Base-by-base conservation (phyloP, 2,888 invertebrate species). In the Adela reaumurella region DNA sequence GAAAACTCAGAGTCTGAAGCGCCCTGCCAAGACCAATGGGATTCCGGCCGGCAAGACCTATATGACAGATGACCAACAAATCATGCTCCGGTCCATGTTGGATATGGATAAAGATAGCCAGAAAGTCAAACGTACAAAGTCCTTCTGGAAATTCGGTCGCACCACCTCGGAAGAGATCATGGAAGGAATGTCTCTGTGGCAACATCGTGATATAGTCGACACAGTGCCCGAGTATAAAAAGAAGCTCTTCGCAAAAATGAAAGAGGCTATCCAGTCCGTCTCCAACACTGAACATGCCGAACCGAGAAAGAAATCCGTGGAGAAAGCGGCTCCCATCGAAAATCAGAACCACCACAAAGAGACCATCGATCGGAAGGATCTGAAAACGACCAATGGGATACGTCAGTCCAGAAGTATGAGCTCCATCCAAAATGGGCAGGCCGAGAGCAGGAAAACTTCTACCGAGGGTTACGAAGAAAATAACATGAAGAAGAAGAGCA, bases 171-270 rank as follows among this genome's bases (percentile, higher is more conserved):
- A 83, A 57, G 91, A 92, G 52, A 90, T 92, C 47, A 76, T 92
- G 59, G 91, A 91, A 59, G 92, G 92, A 1, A 92, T 92, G 92
- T 86, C 91, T 0, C 74, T 92, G 48, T 92, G 92, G 92, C 88
- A 88, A 61, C 92, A 92, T 63, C 82, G 92, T 29, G 92, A 92
- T 57, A 80, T 92, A 52, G 90, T 92, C 0, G 90, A 89, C 57
- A 85, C 89, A 14, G 81, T 82, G 42, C 76, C 78, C 16, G 81
- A 82, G 54, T 81, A 77, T 52, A 76, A 77, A 54, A 78, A 78
- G 53, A 76, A 70, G 51, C 60, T 77, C n/a, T 74, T 74, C 58
- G 69, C 71, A 50, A 76, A 71, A 60, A 60, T 76, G 55, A 74
- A 73, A 50, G 76, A 78, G 52, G 77, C 76, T 55, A 57, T 74